Evolutionary conservation across 2,797 vertebrate genomes (phyloP).

Genomic region (Astyanax mexicanus): DNA sequence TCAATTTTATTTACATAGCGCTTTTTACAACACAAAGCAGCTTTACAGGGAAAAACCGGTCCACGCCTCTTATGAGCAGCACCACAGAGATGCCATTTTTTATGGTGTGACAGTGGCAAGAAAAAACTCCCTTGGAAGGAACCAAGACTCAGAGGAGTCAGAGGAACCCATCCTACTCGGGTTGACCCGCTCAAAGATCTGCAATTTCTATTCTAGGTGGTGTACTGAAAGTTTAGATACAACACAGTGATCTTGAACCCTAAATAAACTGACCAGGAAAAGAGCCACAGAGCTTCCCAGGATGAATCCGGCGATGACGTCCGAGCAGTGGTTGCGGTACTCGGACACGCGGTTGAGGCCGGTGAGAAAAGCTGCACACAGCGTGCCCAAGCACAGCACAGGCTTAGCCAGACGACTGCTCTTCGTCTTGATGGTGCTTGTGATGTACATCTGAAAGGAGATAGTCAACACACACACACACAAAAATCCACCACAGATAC

Average conservation of each 20-base stretch:
- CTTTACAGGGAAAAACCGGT: no score
- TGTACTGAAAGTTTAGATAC: neutral
- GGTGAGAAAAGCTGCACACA: constrained; percentile 93
- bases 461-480: constrained; percentile 4
- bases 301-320: constrained; percentile 94
- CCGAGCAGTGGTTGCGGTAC: constrained; percentile 96
- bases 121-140: no score
- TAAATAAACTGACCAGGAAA: constrained; percentile 83
- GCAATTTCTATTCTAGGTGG: no score
- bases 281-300: constrained; percentile 91
- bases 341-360: constrained; percentile 97
- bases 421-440: constrained; percentile 98
- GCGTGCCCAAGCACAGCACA: constrained; percentile 91
- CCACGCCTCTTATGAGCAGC: no score
- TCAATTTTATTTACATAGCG: no score
- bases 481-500: neutral
- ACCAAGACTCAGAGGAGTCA: no score
- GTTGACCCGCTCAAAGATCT: no score
- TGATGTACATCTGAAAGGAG: constrained; percentile 94
- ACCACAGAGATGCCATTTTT: no score
- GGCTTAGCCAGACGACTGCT: constrained; percentile 97
- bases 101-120: no score
- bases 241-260: neutral
- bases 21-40: no score
- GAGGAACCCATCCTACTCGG: no score